These are phyloP conservation scores for Lithophane semibrunnea DNA, from an alignment of 2,888 invertebrate species.

Conservation along the genomic window DNA sequence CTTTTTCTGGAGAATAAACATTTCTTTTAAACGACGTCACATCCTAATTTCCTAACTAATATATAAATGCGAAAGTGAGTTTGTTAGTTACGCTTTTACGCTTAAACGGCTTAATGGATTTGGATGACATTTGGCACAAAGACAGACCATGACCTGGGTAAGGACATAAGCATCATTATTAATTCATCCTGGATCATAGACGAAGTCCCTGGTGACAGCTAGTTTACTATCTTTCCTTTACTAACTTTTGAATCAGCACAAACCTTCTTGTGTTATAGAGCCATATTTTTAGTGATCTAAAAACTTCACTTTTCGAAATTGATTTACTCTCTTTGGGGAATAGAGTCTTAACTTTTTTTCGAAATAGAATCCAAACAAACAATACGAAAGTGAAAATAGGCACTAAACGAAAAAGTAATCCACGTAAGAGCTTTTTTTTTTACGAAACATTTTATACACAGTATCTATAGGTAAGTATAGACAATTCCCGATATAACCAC, in stretches of 20 bases:
- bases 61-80: too few relatives aligned
- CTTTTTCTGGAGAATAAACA: background rate
- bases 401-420: conserved; percentile 39
- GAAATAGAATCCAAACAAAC: conserved; percentile 17
- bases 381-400: conserved; percentile 24
- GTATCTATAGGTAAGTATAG: background rate
- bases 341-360: background rate
- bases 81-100: too few relatives aligned
- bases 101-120: too few relatives aligned
- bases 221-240: too few relatives aligned
- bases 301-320: background rate
- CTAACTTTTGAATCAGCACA: background rate
- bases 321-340: background rate
- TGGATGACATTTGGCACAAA: too few relatives aligned
- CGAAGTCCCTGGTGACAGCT: too few relatives aligned
- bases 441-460: conserved; percentile 12
- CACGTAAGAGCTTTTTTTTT: conserved; percentile 39
- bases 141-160: too few relatives aligned
- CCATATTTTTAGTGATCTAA: background rate
- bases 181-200: too few relatives aligned
- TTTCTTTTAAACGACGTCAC: background rate
- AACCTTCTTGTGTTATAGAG: background rate
- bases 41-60: too few relatives aligned
- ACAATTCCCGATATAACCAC: conserved; percentile 18
- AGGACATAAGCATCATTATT: too few relatives aligned